Evolutionary conservation across 1,140 invertebrate genomes (phyloP), one percentile per base, ranked within the genome.

Genomic region (Paralvinella palmiformis): DNA sequence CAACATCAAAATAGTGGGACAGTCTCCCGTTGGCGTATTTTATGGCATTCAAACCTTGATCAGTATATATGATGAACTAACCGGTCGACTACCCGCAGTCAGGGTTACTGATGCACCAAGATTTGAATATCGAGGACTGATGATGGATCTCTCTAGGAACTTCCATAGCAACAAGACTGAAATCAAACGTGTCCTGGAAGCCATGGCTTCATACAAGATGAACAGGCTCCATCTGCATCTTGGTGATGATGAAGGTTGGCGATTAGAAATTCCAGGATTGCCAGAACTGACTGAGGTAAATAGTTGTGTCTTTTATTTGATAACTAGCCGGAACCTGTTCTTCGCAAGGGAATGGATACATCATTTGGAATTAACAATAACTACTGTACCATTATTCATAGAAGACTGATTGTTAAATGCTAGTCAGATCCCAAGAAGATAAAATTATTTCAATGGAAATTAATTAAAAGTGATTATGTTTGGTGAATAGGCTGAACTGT

Each of bases 221-320:
- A 79, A 79, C 69, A 72, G 66, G 31, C 65, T 80, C 1, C 78
- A 79, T 63, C 67, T 78, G 1, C 79, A 79, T 61, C 66, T 80
- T 20, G 62, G 75, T 3, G 79, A 80, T 56, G 79, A 79, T 45
- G 73, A 79, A 55, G 77, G 76, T 0, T 79, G 77, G 77, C 64
- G 77, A 22, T 13, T 80, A 1, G 70, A 80, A 64, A 79, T 79
- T 7, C 57, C 64, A 1, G 70, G 65, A 13, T 63, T 77, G 29
- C 72, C 73, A 27, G 74, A 79, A 67, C 69, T 80, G 0, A 79
- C 77, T 0, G 24, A 60, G 58, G 58, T 60, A 15, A 10, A 41
- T n/a, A 10, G 10, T 10, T 41, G 10, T 41, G n/a, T 13, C 37
- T 41, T 41, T 41, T 41, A 41, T 13, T 41, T 41, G n/a, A n/a